A percentile compares a stretch with the other conserved stretches of the same genome.
phyloP scores from a whole-genome alignment of 2,888 invertebrate species.

The Melangyna quadrimaculata region DNA sequence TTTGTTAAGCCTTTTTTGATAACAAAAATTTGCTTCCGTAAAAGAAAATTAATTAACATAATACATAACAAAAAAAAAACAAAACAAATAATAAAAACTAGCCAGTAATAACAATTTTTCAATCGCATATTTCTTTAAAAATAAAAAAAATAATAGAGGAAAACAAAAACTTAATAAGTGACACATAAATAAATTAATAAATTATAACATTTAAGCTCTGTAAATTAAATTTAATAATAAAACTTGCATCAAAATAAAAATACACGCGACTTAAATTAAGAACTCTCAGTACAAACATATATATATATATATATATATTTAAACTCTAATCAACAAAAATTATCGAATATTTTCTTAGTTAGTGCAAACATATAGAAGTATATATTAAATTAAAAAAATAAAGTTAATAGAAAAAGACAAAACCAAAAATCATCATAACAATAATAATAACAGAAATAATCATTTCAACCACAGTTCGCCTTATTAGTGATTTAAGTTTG shows the following conservation, averaged over 20 bases:
- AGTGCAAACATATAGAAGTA: conserved; percentile 12
- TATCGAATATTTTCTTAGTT: conserved; percentile 33
- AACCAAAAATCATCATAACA: background rate
- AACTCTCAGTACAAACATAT: conserved; percentile 47
- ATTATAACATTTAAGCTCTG: background rate
- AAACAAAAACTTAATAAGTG: background rate
- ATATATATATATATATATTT: too few species aligned
- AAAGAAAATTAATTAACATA: background rate
- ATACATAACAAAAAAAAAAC: background rate
- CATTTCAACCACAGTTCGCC: conserved; percentile 52
- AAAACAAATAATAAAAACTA: background rate
- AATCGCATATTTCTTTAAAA: background rate
- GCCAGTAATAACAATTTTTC: background rate
- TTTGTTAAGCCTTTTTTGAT: conserved; percentile 25
- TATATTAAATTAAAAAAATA: background rate
- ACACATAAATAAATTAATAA: background rate
- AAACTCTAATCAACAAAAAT: conserved; percentile 37
- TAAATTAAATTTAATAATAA: background rate
- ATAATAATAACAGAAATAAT: background rate
- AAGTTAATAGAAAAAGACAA: background rate
- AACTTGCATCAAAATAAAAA: background rate
- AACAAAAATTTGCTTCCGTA: background rate
- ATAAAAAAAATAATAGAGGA: background rate
- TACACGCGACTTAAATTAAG: background rate
- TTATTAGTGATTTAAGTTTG: conserved; percentile 67